These are phyloP conservation scores for Monodelphis domestica DNA, from an alignment of 2,797 vertebrate species.

Conservation along the genomic window DNA sequence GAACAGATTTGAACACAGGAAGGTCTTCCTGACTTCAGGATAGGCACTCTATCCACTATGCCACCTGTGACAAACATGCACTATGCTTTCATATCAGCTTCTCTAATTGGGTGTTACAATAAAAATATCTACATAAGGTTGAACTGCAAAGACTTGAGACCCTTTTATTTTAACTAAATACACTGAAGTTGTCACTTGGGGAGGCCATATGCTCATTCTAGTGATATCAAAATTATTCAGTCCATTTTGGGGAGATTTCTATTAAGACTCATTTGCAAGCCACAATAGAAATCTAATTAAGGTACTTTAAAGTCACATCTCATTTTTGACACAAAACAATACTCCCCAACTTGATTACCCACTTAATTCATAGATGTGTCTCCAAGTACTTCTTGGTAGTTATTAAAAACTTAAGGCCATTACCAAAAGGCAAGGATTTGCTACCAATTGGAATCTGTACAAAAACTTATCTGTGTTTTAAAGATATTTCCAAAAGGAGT, in stretches of 20 bases:
- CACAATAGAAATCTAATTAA: background rate
- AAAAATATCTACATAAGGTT: background rate
- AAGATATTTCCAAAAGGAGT: background rate
- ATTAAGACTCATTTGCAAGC: background rate
- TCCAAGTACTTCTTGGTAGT: background rate
- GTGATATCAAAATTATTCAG: background rate
- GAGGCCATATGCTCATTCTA: background rate
- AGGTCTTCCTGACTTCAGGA: too few relatives aligned
- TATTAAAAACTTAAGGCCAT: background rate
- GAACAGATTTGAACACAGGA: too few relatives aligned
- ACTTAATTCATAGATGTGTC: background rate
- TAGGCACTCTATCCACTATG: too few relatives aligned
- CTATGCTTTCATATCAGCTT: background rate
- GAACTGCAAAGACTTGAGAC: background rate
- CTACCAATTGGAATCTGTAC: background rate
- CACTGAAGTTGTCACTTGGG: background rate
- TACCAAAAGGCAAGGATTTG: background rate
- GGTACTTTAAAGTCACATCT: background rate
- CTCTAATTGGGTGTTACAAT: background rate
- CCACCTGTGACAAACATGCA: background rate
- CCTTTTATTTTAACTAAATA: conserved; percentile 11
- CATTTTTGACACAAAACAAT: background rate
- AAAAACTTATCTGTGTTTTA: background rate
- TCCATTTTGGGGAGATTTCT: background rate
- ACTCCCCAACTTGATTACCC: background rate